Evolutionary conservation across 2,888 invertebrate genomes (phyloP), one percentile per base, ranked within the genome.

Genomic region (Margaritifera margaritifera): DNA sequence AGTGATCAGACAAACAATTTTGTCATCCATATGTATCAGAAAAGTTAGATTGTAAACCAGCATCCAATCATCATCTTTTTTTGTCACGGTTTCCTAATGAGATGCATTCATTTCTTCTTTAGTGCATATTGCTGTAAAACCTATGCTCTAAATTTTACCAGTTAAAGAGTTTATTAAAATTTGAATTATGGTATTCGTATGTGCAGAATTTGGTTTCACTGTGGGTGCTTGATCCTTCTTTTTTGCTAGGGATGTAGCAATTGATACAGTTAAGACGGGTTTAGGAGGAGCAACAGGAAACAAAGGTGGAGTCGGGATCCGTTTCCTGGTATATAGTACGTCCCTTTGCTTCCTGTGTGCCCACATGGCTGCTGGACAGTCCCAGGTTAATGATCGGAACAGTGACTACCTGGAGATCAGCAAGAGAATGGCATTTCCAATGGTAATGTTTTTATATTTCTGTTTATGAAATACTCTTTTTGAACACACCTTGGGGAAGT

Each of bases 361-460:
- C 52, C 99, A 99, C 91, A 98, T 99, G 91, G 98, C 99, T 71
- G 99, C 99, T 63, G 99, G 99, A 0, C 99, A 99, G 88, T 96
- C 96, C 1, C 98, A 99, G 91, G 94, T 97, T 20, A 92, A 92
- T 71, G 99, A 99, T 88, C 92, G 99, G 69, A 99, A 99, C 91
- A 96, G 96, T 11, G 99, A 99, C 91, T 99, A 96, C 89, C 94
- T 95, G 31, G 98, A 99, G 91, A 98, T 99, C 70, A 95, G 95
- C 0, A 92, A 95, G 81, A 98, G 97, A 92, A 86, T 92, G 66
- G 81, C 86, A 15, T 92, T 92, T 78, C 90, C 89, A 20, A 85
- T 86, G 88, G 90, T 90, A 74, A 77, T 86, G 78, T 5, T 52
- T 57, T 54, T 15, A 42, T 31, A 42, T 42, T 11, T 42, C 42